Conservation (phyloP, 2,888 invertebrate genomes). For the Cataglyphis livida region DNA sequence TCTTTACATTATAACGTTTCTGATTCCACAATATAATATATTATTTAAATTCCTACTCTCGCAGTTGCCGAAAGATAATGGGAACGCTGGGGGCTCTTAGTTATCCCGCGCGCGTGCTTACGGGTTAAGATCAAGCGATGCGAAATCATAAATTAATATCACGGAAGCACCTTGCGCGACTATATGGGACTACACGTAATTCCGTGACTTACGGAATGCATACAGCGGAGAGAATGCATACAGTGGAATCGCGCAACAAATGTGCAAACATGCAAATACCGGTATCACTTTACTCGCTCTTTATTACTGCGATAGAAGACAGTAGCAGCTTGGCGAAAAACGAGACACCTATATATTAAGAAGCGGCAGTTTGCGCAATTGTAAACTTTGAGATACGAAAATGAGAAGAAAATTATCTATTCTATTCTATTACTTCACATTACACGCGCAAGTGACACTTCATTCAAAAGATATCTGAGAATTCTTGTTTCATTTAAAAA, state of each 20-base stretch:
- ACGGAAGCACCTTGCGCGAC: conserved; percentile 50
- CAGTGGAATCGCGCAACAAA: conserved; percentile 51
- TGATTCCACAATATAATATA: neutral
- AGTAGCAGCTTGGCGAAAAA: conserved; percentile 20
- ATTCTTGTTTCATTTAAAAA: neutral
- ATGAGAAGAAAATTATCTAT: neutral
- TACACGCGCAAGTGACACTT: neutral
- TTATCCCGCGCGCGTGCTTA: conserved; percentile 48
- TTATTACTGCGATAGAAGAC: conserved; percentile 18
- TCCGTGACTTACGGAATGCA: conserved; percentile 43
- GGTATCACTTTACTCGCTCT: conserved; percentile 47
- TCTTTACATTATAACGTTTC: neutral
- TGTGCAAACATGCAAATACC: conserved; percentile 51
- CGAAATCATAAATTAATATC: conserved; percentile 54
- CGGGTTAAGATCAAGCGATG: conserved; percentile 52
- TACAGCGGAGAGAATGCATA: conserved; percentile 40
- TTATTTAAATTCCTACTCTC: conserved; percentile 37
- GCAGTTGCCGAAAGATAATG: conserved; percentile 51
- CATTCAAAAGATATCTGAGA: neutral
- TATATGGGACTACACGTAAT: conserved; percentile 34
- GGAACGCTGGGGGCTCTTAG: conserved; percentile 41
- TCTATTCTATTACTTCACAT: neutral
- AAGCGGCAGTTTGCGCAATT: conserved; percentile 17
- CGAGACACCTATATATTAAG: conserved; percentile 1
- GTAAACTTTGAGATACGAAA: conserved; percentile 5